phyloP scores from a whole-genome alignment of 2,113 vertebrate genomes.

The Aptenodytes forsteri region DNA sequence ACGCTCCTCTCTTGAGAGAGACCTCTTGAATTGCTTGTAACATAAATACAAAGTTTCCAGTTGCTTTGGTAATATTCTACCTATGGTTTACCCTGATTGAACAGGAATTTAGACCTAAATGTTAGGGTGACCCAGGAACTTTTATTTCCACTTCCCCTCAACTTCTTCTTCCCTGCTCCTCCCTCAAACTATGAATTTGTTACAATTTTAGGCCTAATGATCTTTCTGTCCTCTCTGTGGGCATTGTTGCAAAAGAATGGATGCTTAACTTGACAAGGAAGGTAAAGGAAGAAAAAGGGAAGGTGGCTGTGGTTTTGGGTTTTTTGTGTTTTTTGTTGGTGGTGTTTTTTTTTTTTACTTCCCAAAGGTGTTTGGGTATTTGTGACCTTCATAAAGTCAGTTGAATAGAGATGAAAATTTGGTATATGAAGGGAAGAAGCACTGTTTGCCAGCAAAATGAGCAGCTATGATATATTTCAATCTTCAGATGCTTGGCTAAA shows the following conservation, averaged over 20 bases:
- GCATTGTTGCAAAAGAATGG: not conserved
- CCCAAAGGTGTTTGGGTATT: not conserved
- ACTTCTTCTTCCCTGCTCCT: not conserved
- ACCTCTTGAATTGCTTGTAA: not conserved
- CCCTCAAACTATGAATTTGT: not conserved
- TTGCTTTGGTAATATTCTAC: not conserved
- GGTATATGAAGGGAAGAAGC: not conserved
- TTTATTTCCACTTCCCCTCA: not conserved
- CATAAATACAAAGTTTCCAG: not conserved
- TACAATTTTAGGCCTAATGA: not conserved
- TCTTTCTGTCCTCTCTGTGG: not conserved
- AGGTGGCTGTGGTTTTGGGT: not conserved
- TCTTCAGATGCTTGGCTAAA: conserved; percentile 45
- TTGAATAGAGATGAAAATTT: not conserved
- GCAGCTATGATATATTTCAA: conserved; percentile 22
- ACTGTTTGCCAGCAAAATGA: conserved; percentile 44
- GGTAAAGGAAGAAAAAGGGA: not conserved
- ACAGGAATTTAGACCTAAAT: not conserved
- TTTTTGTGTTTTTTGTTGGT: not conserved
- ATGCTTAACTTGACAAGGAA: not conserved
- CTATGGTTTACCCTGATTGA: not conserved
- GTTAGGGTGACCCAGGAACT: not conserved
- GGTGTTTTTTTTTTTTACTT: not conserved
- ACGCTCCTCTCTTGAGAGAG: not conserved
- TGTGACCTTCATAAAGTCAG: not conserved